Conservation (phyloP, 2,888 invertebrate genomes). For the Eristalis pertinax region DNA sequence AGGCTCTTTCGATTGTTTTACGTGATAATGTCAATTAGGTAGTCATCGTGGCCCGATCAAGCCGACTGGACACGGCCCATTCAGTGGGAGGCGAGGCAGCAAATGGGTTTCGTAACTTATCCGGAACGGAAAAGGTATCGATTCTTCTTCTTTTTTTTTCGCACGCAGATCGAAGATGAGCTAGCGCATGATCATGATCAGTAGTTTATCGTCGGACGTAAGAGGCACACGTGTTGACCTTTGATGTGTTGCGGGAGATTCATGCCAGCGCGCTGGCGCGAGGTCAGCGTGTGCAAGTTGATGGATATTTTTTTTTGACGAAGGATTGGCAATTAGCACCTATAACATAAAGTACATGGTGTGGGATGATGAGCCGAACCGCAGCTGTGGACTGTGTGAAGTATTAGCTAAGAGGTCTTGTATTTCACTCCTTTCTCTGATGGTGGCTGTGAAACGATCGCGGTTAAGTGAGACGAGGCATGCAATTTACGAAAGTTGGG, state of each 20-base stretch:
- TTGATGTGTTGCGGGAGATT: conserved; percentile 16
- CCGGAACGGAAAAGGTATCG: conserved; percentile 20
- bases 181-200: conserved; percentile 60
- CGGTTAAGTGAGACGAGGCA: neutral
- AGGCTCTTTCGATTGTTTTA: conserved; percentile 67
- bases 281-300: conserved; percentile 48
- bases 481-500: conserved; percentile 7
- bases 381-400: conserved; percentile 34
- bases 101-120: conserved; percentile 54
- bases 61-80: conserved; percentile 7
- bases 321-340: conserved; percentile 59
- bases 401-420: conserved; percentile 1
- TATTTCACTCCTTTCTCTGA: conserved; percentile 27
- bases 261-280: conserved; percentile 14
- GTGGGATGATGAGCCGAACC: conserved; percentile 24
- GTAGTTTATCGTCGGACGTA: conserved; percentile 52
- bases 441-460: neutral
- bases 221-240: conserved; percentile 56
- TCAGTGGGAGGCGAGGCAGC: conserved; percentile 24
- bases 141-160: conserved; percentile 39
- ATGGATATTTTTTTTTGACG: conserved; percentile 40
- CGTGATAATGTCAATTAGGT: conserved; percentile 71
- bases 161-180: conserved; percentile 62
- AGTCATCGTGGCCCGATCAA: conserved; percentile 58
- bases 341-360: conserved; percentile 60